A percentile compares a stretch with the other conserved stretches of the same genome.
Conservation (phyloP, 2,888 invertebrate species). For the Nebria brevicollis region DNA sequence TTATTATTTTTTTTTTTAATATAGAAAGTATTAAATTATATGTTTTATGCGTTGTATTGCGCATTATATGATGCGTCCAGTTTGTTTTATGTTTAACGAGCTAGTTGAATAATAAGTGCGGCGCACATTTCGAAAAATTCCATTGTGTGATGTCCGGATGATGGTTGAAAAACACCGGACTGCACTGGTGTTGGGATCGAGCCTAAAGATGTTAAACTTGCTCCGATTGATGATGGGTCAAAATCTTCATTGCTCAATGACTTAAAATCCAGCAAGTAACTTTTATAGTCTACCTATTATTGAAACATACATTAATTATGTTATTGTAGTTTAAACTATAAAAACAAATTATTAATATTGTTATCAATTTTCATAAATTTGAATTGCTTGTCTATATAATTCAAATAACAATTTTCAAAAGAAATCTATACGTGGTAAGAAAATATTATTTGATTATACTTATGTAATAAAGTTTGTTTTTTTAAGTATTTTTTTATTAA, state of each 20-base stretch:
- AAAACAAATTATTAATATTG: not conserved
- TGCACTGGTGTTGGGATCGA: constrained; percentile 59
- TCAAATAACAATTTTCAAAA: too few species aligned
- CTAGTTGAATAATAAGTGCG: constrained; percentile 95
- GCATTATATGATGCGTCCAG: not conserved
- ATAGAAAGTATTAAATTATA: too few species aligned
- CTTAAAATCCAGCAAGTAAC: constrained; percentile 97
- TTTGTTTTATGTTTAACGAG: constrained; percentile 71
- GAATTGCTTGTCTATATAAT: too few species aligned
- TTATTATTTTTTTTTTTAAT: too few species aligned
- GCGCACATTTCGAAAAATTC: constrained; percentile 99
- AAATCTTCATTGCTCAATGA: constrained; percentile 84
- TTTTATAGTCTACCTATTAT: constrained; percentile 89
- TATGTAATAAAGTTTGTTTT: too few species aligned
- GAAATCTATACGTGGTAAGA: too few species aligned
- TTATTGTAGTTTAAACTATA: not conserved
- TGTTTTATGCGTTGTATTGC: not conserved
- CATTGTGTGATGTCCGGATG: constrained; percentile 92
- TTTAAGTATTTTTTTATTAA: too few species aligned
- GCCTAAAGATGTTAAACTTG: constrained; percentile 54
- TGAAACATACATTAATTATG: not conserved
- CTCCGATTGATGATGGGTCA: constrained; percentile 61
- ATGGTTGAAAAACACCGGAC: constrained; percentile 50
- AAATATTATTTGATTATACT: too few species aligned
- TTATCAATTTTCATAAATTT: too few species aligned